Conservation (phyloP, 2,888 invertebrate genomes). For the Laspeyria flexula region DNA sequence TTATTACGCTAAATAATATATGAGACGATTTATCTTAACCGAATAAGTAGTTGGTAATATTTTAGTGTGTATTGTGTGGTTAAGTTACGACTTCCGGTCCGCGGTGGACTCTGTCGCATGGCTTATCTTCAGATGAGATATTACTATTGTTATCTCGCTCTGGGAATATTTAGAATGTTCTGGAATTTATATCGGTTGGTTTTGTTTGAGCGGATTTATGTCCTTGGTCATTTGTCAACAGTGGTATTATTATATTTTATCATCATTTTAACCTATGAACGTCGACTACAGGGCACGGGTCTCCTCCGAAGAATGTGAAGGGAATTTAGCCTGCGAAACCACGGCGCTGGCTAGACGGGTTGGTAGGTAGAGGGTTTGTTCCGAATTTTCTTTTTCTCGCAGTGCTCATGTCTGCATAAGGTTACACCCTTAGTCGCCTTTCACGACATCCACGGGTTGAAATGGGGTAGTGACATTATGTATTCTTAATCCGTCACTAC, state of each 20-base stretch:
- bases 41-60: constrained; percentile 73
- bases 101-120: constrained; percentile 45
- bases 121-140: constrained; percentile 53
- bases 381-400: too few relatives aligned
- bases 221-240: neutral
- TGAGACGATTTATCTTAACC: constrained; percentile 77
- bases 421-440: too few relatives aligned
- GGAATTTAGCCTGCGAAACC: too few relatives aligned
- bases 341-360: too few relatives aligned
- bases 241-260: too few relatives aligned
- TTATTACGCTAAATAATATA: constrained; percentile 79
- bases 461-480: too few relatives aligned
- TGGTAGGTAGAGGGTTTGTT: too few relatives aligned
- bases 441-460: too few relatives aligned
- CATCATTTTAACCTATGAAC: neutral
- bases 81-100: constrained; percentile 68
- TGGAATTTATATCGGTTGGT: constrained; percentile 21
- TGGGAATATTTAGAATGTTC: constrained; percentile 40
- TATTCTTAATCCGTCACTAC: too few relatives aligned
- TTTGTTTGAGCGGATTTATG: neutral
- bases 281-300: too few relatives aligned
- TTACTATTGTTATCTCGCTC: constrained; percentile 48
- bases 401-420: too few relatives aligned
- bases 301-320: too few relatives aligned
- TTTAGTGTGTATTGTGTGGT: constrained; percentile 64